These are phyloP conservation scores for Luperina nickerlii DNA, from an alignment of 2,888 invertebrate genomes.

Conservation along the genomic window DNA sequence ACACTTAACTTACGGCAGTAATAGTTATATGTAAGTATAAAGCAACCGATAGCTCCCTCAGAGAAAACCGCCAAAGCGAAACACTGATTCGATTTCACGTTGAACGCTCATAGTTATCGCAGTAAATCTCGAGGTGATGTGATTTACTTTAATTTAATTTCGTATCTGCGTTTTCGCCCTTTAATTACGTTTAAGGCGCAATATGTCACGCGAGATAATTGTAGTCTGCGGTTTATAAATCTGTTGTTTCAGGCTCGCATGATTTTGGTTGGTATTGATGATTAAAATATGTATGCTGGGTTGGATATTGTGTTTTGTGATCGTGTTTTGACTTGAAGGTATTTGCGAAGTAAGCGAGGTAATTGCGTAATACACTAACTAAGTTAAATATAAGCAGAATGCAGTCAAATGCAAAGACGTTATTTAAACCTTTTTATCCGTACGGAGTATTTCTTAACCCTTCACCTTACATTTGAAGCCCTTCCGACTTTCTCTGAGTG, in stretches of 20 bases:
- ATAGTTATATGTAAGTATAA: neutral
- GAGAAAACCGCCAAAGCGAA: conserved; percentile 83
- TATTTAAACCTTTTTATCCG: neutral
- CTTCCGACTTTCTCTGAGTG: neutral
- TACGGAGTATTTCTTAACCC: neutral
- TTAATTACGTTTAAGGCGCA: conserved; percentile 82
- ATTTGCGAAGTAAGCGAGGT: neutral
- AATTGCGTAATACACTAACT: neutral
- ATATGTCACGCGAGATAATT: conserved; percentile 61
- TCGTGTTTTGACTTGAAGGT: neutral
- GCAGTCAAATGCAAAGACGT: neutral
- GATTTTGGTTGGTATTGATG: conserved; percentile 28
- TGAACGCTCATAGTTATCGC: conserved; percentile 78
- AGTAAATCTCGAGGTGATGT: conserved; percentile 88
- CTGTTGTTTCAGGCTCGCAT: conserved; percentile 41
- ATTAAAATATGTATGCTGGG: conserved; percentile 13
- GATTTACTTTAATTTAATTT: conserved; percentile 90
- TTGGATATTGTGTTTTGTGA: neutral
- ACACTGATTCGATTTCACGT: conserved; percentile 87
- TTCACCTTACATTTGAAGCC: neutral
- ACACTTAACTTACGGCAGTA: neutral
- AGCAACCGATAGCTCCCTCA: conserved; percentile 68
- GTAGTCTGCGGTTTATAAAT: conserved; percentile 50
- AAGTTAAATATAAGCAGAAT: neutral
- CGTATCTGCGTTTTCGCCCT: conserved; percentile 81